Evolutionary conservation across 2,888 invertebrate genomes (phyloP).

Genomic region (Pachycephus smyrnensis): DNA sequence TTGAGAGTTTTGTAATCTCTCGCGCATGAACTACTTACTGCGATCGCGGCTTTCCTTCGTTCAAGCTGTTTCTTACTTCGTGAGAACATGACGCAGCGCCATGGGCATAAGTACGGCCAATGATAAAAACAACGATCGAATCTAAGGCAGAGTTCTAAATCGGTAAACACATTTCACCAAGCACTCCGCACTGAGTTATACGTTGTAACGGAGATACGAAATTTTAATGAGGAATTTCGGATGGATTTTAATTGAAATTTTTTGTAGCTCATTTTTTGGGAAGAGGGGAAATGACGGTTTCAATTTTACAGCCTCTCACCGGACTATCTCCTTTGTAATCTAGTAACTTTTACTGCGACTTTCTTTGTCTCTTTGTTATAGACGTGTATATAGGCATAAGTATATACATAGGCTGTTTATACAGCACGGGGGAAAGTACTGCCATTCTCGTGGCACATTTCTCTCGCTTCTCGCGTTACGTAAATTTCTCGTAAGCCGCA

Average conservation of each 20-base stretch:
- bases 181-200: not conserved
- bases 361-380: not conserved
- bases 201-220: not conserved
- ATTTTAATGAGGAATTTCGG: no score
- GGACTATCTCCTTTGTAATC: not conserved
- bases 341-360: not conserved
- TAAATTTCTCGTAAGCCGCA: not conserved
- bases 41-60: constrained; percentile 16
- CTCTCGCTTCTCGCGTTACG: not conserved
- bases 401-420: not conserved
- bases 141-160: not conserved
- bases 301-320: not conserved
- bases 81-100: constrained; percentile 3
- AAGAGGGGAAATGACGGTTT: no score
- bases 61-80: constrained; percentile 8
- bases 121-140: not conserved
- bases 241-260: no score
- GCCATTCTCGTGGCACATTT: not conserved
- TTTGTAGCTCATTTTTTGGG: no score
- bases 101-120: not conserved
- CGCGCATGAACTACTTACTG: constrained; percentile 19
- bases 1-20: constrained; percentile 17
- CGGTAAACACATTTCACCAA: not conserved
- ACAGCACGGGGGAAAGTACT: not conserved
- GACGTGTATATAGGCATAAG: no score